Percentiles rank a stretch among this genome's conserved stretches.
Evolutionary conservation across 2,888 invertebrate species (phyloP).

Genomic region (Xanthia icteritia): DNA sequence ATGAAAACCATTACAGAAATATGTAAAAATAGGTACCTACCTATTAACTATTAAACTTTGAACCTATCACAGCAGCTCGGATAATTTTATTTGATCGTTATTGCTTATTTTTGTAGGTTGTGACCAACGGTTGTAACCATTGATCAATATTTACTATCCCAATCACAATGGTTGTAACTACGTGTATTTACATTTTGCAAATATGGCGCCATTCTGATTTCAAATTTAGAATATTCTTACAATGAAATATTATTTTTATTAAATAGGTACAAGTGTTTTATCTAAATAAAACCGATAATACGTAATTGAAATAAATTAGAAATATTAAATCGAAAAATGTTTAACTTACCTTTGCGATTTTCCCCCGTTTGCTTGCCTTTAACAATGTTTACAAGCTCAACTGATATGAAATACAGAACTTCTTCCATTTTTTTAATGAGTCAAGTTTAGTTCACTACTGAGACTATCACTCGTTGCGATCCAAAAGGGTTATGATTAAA

Average conservation of each 20-base stretch:
- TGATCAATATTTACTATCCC: background rate
- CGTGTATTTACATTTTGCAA: background rate
- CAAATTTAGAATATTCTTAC: slow-evolving; percentile 1
- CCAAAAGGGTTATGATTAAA: background rate
- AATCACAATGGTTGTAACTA: background rate
- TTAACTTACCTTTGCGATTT: slow-evolving; percentile 33
- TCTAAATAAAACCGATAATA: background rate
- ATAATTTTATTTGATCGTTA: background rate
- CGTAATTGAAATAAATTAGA: background rate
- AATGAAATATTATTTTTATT: background rate
- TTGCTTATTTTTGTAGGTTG: background rate
- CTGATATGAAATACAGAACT: slow-evolving; percentile 29
- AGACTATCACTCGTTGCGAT: background rate
- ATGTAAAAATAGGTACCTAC: background rate
- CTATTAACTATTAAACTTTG: background rate
- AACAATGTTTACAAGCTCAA: slow-evolving; percentile 16
- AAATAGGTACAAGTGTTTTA: background rate
- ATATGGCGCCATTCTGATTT: background rate
- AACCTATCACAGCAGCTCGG: background rate
- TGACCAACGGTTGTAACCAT: background rate
- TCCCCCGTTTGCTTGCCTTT: slow-evolving; percentile 11
- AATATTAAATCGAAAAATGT: background rate
- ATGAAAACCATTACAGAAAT: background rate
- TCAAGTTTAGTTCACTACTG: background rate
- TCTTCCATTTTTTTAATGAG: slow-evolving; percentile 42